Base-by-base conservation (phyloP, 2,113 vertebrate genomes). In the Telmatochromis sp. region DNA sequence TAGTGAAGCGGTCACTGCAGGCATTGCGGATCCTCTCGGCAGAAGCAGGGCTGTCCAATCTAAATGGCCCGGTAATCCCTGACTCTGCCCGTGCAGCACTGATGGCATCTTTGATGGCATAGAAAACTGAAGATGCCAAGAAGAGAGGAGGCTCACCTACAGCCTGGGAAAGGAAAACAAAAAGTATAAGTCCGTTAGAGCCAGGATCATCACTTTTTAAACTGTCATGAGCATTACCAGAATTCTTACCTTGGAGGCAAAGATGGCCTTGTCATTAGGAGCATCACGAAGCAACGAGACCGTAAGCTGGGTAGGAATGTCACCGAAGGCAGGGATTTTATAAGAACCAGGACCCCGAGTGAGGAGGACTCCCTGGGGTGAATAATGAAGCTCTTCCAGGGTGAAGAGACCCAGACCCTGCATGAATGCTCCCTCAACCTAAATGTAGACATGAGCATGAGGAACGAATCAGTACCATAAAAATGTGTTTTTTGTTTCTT, bases 351-450 rank as follows among this genome's bases (percentile, higher is more conserved):
- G 99, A n/a, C 98, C 98, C 0, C 98, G 97, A 3, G 98, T 99
- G 49, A 97, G 97, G 75, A 99, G 93, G 85, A 95, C 95, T 0
- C 99, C 99, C 13, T 96, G 91, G 0, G 98, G 97, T 2, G 98
- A 99, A 57, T 99, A 99, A 35, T 97, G 97, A 8, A 99, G 93
- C 92, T 99, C 97, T 94, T 99, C 99, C 93, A 99, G 91, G 6
- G 98, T 98, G 93, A 98, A 99, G 86, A 99, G 97, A 33, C 98
- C 98, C 33, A 99, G 89, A 33, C 98, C 99, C 95, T 99, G 99
- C 81, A 98, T 96, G 92, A 99, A 99, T 0, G 91, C 99, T 17
- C 99, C 99, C 92, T 99, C 98, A 65, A 99, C 96, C 99, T 99
- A 86, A 28, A 93, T 12, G 68, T 26, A 45, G 21, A 17, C 68